These are phyloP conservation scores for Xiphydria camelus DNA, from an alignment of 2,888 invertebrate genomes.

Conservation along the genomic window DNA sequence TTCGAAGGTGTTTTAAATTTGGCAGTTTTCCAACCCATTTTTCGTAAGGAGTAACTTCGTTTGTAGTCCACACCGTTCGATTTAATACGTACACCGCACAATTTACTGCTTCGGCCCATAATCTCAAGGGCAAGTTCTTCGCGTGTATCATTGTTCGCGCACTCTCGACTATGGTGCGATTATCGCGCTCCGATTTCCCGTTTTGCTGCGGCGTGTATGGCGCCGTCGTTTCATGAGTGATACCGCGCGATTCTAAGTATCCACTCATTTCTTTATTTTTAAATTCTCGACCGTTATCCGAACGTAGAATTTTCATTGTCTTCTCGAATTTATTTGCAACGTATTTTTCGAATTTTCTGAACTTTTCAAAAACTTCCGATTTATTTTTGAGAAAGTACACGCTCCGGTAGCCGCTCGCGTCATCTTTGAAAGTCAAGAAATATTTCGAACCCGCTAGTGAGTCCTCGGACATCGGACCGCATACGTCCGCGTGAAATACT, in stretches of 20 bases:
- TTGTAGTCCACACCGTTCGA: constrained; percentile 1
- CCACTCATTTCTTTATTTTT: background rate
- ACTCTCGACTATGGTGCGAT: constrained; percentile 18
- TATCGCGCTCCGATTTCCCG: constrained; percentile 21
- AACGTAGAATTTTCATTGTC: background rate
- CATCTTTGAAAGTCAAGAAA: constrained; percentile 12
- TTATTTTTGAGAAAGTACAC: background rate
- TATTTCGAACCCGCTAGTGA: constrained; percentile 12
- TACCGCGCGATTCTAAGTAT: constrained; percentile 4
- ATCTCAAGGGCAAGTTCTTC: constrained; percentile 5
- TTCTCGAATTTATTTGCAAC: background rate
- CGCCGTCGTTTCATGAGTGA: constrained; percentile 2
- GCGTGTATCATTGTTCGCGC: constrained; percentile 15
- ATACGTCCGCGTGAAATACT: background rate
- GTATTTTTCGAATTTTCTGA: background rate
- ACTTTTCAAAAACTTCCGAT: background rate
- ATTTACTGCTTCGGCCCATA: constrained; percentile 9
- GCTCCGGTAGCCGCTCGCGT: background rate
- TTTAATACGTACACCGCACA: constrained; percentile 8
- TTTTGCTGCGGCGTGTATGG: constrained; percentile 14
- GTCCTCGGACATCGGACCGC: constrained; percentile 11
- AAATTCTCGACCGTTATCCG: too few relatives aligned
- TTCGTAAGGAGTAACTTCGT: constrained; percentile 13
- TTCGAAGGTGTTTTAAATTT: constrained; percentile 24
- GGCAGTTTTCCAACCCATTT: constrained; percentile 22